Conservation (phyloP, 2,113 vertebrate genomes). For the Corythornis cristatus region DNA sequence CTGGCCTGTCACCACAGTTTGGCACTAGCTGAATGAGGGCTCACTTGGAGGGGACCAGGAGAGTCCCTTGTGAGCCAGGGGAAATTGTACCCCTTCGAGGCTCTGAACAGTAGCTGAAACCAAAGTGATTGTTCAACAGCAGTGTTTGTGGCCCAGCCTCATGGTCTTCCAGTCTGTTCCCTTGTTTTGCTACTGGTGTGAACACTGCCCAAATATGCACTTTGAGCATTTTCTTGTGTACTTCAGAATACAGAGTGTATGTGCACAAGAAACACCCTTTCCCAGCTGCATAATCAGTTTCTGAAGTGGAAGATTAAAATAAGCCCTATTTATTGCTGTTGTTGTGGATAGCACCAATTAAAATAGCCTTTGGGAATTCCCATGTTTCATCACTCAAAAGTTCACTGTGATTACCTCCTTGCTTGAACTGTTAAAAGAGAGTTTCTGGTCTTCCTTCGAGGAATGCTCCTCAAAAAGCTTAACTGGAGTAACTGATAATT, state of each 20-base stretch:
- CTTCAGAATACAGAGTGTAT: not conserved
- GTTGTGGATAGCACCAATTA: not conserved
- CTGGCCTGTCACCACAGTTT: not conserved
- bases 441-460: not conserved
- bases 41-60: not conserved
- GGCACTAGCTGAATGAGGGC: not conserved
- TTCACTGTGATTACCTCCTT: not conserved
- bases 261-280: not conserved
- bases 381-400: not conserved
- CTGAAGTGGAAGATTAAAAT: not conserved
- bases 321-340: not conserved
- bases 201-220: not conserved
- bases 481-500: not conserved
- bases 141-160: not conserved
- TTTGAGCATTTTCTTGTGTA: not conserved
- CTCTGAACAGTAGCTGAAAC: not conserved
- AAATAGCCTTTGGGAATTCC: not conserved
- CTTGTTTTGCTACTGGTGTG: not conserved
- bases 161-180: not conserved
- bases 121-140: not conserved
- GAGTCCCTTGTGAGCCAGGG: not conserved
- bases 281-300: not conserved
- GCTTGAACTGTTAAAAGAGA: not conserved
- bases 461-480: not conserved
- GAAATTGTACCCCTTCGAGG: not conserved